Evolutionary conservation across 2,888 invertebrate genomes (phyloP).

Genomic region (Cantharis nigra): DNA sequence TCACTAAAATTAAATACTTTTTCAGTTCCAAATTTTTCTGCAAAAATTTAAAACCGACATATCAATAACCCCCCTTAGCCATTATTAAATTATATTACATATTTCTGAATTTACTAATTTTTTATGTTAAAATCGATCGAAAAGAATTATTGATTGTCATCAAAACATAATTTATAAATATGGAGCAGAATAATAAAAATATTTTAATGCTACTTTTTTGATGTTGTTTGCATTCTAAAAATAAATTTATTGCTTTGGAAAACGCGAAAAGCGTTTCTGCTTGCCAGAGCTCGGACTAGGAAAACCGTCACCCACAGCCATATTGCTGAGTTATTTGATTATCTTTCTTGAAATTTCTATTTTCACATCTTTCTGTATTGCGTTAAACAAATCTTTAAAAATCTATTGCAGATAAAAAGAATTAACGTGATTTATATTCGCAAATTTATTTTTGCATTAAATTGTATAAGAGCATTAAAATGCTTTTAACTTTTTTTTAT

Average conservation of each 20-base stretch:
- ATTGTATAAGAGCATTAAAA: neutral
- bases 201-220: slow-evolving; percentile 37
- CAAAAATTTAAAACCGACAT: neutral
- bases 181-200: slow-evolving; percentile 37
- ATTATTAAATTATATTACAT: too few relatives aligned
- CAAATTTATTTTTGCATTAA: slow-evolving; percentile 5
- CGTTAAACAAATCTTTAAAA: slow-evolving; percentile 29
- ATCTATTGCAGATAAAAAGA: slow-evolving; percentile 27
- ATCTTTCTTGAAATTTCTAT: slow-evolving; percentile 40
- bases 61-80: neutral
- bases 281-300: slow-evolving; percentile 22
- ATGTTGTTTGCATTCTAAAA: slow-evolving; percentile 37
- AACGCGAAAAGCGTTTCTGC: slow-evolving; percentile 31
- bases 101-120: too few relatives aligned
- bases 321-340: slow-evolving; percentile 44
- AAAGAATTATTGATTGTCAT: slow-evolving; percentile 32
- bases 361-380: slow-evolving; percentile 28
- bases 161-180: slow-evolving; percentile 36
- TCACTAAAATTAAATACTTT: neutral
- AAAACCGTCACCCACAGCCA: slow-evolving; percentile 38
- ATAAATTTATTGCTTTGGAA: slow-evolving; percentile 38
- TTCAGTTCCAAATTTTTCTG: neutral
- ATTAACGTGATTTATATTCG: slow-evolving; percentile 18
- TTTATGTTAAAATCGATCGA: neutral
- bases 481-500: neutral